Evolutionary conservation across 23 tunicate genomes (phyloP).

Genomic region (Trididemnum nubilum): DNA sequence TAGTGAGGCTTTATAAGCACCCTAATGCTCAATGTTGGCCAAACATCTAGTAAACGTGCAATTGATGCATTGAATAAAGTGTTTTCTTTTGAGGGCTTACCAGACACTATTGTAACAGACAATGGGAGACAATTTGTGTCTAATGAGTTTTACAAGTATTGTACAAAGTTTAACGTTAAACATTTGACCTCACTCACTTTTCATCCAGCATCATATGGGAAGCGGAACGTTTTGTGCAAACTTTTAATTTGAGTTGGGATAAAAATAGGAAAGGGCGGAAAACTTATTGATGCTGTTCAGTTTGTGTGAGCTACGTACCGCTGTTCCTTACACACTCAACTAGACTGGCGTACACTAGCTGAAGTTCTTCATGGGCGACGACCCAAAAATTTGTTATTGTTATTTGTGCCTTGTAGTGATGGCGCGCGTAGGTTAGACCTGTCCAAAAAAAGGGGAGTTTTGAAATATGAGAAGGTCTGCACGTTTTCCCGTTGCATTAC

Average conservation of each 20-base stretch:
- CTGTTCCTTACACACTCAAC: not conserved
- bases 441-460: no score
- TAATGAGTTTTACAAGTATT: not conserved
- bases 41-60: not conserved
- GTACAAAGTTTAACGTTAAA: not conserved
- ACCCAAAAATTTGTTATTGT: slow-evolving; percentile 14
- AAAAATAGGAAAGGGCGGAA: not conserved
- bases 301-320: not conserved
- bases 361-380: slow-evolving; percentile 17
- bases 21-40: slow-evolving; percentile 6
- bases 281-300: slow-evolving; percentile 1
- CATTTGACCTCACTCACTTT: not conserved
- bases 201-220: slow-evolving; percentile 17
- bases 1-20: no score
- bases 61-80: not conserved
- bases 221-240: slow-evolving; percentile 7
- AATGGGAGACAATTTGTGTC: slow-evolving; percentile 8
- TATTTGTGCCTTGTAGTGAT: not conserved
- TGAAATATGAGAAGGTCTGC: no score
- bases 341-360: slow-evolving; percentile 24
- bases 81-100: not conserved
- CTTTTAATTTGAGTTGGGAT: not conserved
- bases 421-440: no score
- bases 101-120: slow-evolving; percentile 23
- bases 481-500: no score